Percentiles rank a stretch among this genome's conserved stretches.
Conservation (phyloP, 2,113 vertebrate genomes). For the Dolichallabes microphthalmus region DNA sequence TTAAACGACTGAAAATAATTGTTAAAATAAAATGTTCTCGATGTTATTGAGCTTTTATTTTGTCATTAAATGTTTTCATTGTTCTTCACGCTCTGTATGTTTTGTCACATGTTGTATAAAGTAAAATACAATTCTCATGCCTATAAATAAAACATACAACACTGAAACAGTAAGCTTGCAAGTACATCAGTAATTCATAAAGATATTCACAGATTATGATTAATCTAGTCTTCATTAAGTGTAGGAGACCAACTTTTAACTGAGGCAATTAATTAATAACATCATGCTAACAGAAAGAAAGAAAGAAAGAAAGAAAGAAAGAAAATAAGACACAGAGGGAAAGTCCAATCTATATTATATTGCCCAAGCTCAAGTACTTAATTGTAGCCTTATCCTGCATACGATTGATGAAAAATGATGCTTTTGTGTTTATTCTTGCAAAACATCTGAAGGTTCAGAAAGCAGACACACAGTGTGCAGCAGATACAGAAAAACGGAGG, state of each 20-base stretch:
- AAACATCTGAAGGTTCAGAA: not conserved
- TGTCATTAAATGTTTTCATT: not conserved
- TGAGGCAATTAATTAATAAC: not conserved
- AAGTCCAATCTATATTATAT: too few relatives aligned
- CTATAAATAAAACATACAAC: not conserved
- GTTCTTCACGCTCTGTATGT: not conserved
- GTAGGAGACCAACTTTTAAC: not conserved
- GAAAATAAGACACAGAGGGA: not conserved
- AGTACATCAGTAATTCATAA: not conserved
- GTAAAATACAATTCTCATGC: not conserved
- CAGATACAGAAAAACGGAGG: not conserved
- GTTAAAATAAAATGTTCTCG: not conserved
- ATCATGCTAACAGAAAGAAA: not conserved
- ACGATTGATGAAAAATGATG: not conserved
- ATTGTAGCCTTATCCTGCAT: conserved; percentile 27
- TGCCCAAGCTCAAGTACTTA: not conserved
- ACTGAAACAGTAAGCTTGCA: not conserved
- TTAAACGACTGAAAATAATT: not conserved
- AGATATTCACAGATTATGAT: conserved; percentile 8
- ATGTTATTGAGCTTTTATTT: not conserved
- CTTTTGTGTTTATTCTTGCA: not conserved
- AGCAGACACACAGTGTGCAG: not conserved
- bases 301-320: conserved; percentile 8
- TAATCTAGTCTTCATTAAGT: not conserved
- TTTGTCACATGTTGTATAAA: not conserved